Conservation (phyloP, 1,140 invertebrate genomes). For the Phymorhynchus buccinoides region DNA sequence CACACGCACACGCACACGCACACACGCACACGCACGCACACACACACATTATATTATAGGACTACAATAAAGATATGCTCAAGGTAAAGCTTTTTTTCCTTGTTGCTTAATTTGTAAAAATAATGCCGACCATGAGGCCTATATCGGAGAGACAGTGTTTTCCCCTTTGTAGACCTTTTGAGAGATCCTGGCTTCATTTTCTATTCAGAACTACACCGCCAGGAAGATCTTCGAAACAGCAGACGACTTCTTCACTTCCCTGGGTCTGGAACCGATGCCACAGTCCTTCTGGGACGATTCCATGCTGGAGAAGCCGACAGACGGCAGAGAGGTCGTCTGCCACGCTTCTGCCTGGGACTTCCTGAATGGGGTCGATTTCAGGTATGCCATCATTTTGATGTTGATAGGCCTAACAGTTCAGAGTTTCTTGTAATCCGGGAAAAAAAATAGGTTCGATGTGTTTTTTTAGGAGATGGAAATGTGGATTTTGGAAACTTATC, state of each 20-base stretch:
- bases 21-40: too few relatives aligned
- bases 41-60: too few relatives aligned
- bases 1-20: too few relatives aligned
- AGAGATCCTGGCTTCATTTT: constrained; percentile 1
- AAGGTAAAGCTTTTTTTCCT: not conserved
- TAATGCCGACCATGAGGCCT: not conserved
- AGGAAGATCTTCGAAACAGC: constrained; percentile 80
- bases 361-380: constrained; percentile 86
- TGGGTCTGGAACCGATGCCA: constrained; percentile 88
- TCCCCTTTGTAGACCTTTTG: not conserved
- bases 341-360: constrained; percentile 97
- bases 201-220: constrained; percentile 82
- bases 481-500: too few relatives aligned
- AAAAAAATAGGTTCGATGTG: too few relatives aligned
- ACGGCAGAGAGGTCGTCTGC: constrained; percentile 82
- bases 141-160: not conserved
- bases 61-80: too few relatives aligned
- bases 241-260: constrained; percentile 90
- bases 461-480: too few relatives aligned
- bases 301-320: constrained; percentile 77
- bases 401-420: too few relatives aligned
- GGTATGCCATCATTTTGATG: constrained; percentile 76
- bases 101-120: not conserved
- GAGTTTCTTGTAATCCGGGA: too few relatives aligned
- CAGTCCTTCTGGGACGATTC: constrained; percentile 77